Evolutionary conservation across 2,888 invertebrate species (phyloP).

Genomic region (Timandra comae): DNA sequence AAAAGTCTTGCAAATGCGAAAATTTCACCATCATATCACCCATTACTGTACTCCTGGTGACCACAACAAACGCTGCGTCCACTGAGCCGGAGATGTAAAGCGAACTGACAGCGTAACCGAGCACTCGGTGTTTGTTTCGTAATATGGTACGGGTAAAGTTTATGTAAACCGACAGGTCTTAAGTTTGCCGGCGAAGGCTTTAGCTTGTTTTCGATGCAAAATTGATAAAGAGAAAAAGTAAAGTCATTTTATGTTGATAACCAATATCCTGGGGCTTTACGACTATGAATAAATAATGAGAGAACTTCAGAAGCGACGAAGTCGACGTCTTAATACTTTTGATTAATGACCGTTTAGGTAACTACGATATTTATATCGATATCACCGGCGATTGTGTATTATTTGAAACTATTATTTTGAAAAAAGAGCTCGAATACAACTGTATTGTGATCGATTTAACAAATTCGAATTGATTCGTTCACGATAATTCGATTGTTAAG

Average conservation of each 20-base stretch:
- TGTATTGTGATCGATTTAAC: too few species aligned
- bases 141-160: slow-evolving; percentile 36
- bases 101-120: slow-evolving; percentile 18
- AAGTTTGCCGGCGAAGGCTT: slow-evolving; percentile 32
- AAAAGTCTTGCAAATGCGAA: slow-evolving; percentile 28
- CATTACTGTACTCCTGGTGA: slow-evolving; percentile 36
- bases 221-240: slow-evolving; percentile 36
- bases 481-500: background rate
- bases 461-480: too few species aligned
- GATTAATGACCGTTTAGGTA: slow-evolving; percentile 21
- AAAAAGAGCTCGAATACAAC: background rate
- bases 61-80: slow-evolving; percentile 5
- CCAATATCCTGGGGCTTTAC: slow-evolving; percentile 23
- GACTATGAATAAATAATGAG: slow-evolving; percentile 28
- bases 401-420: background rate
- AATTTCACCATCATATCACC: slow-evolving; percentile 29
- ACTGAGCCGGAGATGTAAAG: slow-evolving; percentile 40
- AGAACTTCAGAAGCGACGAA: slow-evolving; percentile 9
- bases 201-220: slow-evolving; percentile 31
- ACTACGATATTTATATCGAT: slow-evolving; percentile 1
- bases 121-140: slow-evolving; percentile 16
- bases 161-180: slow-evolving; percentile 48
- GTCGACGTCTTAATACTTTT: slow-evolving; percentile 21
- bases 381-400: too few species aligned
- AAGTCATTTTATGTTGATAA: slow-evolving; percentile 31